These are phyloP conservation scores for Ranitomeya imitator DNA, from an alignment of 2,113 vertebrate species.

Conservation along the genomic window DNA sequence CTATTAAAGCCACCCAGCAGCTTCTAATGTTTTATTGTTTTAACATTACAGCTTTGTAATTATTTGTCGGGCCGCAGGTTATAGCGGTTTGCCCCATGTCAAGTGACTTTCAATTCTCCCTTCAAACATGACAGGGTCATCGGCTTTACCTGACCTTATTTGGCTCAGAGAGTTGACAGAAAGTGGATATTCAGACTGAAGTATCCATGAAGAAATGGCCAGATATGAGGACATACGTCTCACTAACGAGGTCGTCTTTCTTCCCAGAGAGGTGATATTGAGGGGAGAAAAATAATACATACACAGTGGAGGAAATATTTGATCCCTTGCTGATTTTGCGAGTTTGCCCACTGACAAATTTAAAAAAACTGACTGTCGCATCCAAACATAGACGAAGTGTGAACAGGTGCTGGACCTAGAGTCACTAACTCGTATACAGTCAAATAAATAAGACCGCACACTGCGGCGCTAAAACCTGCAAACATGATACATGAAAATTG, in stretches of 20 bases:
- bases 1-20: slow-evolving; percentile 20
- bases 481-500: no score
- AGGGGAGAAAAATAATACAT: background rate
- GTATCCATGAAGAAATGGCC: slow-evolving; percentile 25
- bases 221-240: slow-evolving; percentile 9
- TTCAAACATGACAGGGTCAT: slow-evolving; percentile 50
- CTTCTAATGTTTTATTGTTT: slow-evolving; percentile 40
- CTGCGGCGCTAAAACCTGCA: no score
- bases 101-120: slow-evolving; percentile 42
- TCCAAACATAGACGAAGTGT: no score
- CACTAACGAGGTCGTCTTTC: slow-evolving; percentile 16
- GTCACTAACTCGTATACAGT: no score
- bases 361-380: no score
- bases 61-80: slow-evolving; percentile 30
- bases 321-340: no score
- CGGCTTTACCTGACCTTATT: slow-evolving; percentile 50
- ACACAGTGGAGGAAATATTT: no score
- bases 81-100: slow-evolving; percentile 33
- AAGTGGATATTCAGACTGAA: slow-evolving; percentile 12
- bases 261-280: background rate
- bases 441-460: no score
- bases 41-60: slow-evolving; percentile 43
- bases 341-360: no score
- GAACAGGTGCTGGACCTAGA: no score
- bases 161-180: slow-evolving; percentile 31